Evolutionary conservation across 2,797 vertebrate species (phyloP).

Genomic region (Hafferia zeledoni): DNA sequence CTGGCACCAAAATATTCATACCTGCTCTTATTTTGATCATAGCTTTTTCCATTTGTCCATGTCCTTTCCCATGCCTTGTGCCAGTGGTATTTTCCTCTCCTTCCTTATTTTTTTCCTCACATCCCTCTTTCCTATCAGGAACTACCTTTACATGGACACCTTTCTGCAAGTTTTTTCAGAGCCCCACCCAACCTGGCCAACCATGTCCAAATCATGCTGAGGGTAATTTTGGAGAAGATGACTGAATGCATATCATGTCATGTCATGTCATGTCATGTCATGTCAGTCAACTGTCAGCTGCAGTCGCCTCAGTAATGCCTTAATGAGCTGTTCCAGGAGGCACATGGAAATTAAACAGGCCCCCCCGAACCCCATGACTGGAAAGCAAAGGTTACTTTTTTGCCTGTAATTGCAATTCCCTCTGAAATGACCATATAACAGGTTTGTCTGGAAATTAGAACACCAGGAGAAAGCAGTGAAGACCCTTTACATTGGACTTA

Average conservation of each 20-base stretch:
- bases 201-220: background rate
- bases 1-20: background rate
- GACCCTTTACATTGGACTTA: background rate
- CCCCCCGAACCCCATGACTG: background rate
- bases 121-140: background rate
- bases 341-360: background rate
- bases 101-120: background rate
- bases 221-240: background rate
- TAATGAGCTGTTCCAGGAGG: background rate
- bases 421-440: background rate
- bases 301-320: background rate
- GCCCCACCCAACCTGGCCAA: accelerated
- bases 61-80: background rate
- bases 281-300: background rate
- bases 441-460: background rate
- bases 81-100: background rate
- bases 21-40: background rate
- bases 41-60: background rate
- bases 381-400: background rate
- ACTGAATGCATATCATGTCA: background rate
- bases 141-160: background rate
- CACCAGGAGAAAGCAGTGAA: background rate
- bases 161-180: background rate
- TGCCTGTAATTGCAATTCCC: background rate
- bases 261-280: too few species aligned